phyloP scores from a whole-genome alignment of 53 echinoderm and acorn worm species.

The Crossaster papposus region DNA sequence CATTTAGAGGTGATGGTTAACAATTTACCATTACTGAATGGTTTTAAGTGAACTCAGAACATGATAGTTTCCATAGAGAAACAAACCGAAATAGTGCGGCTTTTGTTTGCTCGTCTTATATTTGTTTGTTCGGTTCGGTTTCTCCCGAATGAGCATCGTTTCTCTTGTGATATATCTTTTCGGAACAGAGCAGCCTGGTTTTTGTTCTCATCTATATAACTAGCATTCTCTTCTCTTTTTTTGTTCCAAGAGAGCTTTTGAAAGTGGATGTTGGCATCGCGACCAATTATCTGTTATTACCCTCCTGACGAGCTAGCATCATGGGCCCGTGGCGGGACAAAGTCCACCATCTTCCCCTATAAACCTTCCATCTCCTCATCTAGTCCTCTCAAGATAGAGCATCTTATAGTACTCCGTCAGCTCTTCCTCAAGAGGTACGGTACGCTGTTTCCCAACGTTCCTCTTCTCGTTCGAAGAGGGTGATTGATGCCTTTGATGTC shows the following conservation, averaged over 20 bases:
- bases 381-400: background rate
- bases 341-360: background rate
- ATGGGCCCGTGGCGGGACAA: background rate
- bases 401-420: too few species aligned
- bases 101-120: too few species aligned
- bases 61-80: too few species aligned
- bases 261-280: background rate
- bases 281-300: slow-evolving; percentile 3
- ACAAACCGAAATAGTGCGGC: too few species aligned
- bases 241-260: background rate
- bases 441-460: background rate
- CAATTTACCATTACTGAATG: too few species aligned
- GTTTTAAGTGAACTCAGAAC: too few species aligned
- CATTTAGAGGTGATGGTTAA: too few species aligned
- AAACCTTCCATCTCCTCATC: too few species aligned
- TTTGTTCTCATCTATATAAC: background rate
- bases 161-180: too few species aligned
- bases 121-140: too few species aligned
- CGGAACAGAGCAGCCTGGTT: background rate
- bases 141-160: too few species aligned
- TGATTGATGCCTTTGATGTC: slow-evolving; percentile 8
- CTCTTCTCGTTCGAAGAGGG: background rate
- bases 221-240: background rate
- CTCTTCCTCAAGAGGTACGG: too few species aligned
- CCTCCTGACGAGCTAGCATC: background rate